Base-by-base conservation (phyloP, 30 jellyfish, hydroid and myxozoan species). In the Cassiopea xamachana region DNA sequence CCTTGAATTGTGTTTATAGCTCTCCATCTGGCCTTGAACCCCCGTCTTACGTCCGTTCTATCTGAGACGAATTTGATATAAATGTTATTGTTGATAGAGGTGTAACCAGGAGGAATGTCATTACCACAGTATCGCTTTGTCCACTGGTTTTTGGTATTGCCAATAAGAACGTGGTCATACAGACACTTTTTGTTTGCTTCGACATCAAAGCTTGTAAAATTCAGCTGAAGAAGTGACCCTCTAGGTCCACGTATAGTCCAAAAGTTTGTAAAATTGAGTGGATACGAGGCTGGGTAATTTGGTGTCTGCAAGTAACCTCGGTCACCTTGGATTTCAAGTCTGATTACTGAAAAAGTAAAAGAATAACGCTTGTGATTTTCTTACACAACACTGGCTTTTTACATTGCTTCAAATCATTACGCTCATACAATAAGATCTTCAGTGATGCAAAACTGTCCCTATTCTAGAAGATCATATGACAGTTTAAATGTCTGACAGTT, bases 151-250 rank as follows among this genome's bases (percentile, higher is more conserved):
- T 2, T 19, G 64, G 2, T 61, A 44, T 75, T 75, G 18, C 81
- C 69, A 0, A 85, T 59, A 58, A 55, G 7, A 18, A 85, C 87
- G 69, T 73, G 74, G 19, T 85, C 93, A 60, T 85, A 85, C 18
- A 85, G 48, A 69, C 93, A 85, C 60, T 85, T 85, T 80, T 85
- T 85, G 87, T 85, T 85, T 12, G 73, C 46, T 55, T 85, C 93
- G 44, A 85, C 51, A 7, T 75, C 46, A 77, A 85, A 85, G 45
- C 59, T 87, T 3, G 93, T 85, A 46, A 85, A 85, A 47, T 85
- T 85, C 79, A 85, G 87, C 51, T 73, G 86, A 6, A 85, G 59
- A n/a, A 59, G 8, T 17, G 87, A 17, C 4, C 68, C 68, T 17
- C 60, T 43, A 49, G 93, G 87, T 60, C 80, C 71, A n/a, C 81